Base-by-base conservation (phyloP, 2,113 vertebrate species). In the Mesoclemmys tuberculata region DNA sequence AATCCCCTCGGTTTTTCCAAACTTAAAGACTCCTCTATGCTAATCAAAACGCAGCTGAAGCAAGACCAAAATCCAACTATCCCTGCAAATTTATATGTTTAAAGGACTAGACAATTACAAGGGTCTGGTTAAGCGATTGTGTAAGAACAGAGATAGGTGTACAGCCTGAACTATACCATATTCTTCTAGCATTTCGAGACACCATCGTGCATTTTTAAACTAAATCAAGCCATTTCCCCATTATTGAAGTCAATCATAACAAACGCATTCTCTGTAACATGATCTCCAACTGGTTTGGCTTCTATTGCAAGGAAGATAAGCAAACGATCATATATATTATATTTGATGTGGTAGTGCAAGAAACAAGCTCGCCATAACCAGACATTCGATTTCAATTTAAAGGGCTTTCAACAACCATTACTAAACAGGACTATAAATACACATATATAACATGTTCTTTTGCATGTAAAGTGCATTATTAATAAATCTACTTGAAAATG, bases 41-140 rank as follows among this genome's bases (percentile, higher is more conserved):
- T 97, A 97, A 97, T 97, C 97, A 98, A 97, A 98, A 97, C 79
- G 93, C 95, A 98, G 91, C 94, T 97, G 96, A 96, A 98, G 93
- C 96, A 95, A 95, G 97, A 96, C 97, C 95, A 96, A 97, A 97
- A 98, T 95, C 93, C 77, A 97, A 97, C 95, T 97, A 96, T 90
- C 94, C 95, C 78, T 97, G 90, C 86, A 90, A 95, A 97, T 96
- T 95, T 96, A 89, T 95, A 97, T 71, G 87, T 98, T 96, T 91
- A 87, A 97, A 98, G 97, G 96, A 95, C 96, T 94, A 95, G 84
- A 94, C 92, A 96, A 97, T 97, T 96, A 96, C 90, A 88, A 92
- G 94, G 97, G 80, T 81, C 91, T 92, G 94, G 61, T 94, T 93
- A 95, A 89, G 85, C 90, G 78, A 77, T 7, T 88, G 75, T 92